A percentile compares a stretch with the other conserved stretches of the same genome.
These are phyloP conservation scores for Microtus pennsylvanicus DNA, from an alignment of 2,113 vertebrate genomes.

Conservation along the genomic window DNA sequence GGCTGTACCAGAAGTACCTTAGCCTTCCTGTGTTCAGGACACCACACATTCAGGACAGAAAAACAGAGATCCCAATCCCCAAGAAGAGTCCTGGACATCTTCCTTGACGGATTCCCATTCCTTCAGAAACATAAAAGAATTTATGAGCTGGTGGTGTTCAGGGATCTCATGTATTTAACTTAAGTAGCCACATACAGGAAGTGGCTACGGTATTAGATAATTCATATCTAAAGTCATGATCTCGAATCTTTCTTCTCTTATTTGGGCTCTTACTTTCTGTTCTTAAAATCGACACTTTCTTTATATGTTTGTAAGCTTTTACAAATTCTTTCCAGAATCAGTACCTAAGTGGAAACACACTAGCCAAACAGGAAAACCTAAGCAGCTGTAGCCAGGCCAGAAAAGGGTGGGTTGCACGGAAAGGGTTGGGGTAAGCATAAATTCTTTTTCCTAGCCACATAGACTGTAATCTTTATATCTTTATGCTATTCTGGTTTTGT, in stretches of 20 bases:
- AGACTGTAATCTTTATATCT: background rate
- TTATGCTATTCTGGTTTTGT: too few species aligned
- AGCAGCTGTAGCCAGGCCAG: background rate
- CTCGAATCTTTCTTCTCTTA: background rate
- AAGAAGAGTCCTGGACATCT: background rate
- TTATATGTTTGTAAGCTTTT: background rate
- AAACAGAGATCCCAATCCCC: background rate
- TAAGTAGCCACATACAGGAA: background rate
- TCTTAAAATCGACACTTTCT: background rate
- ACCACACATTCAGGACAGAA: background rate
- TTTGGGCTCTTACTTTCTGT: background rate
- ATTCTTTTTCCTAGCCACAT: background rate
- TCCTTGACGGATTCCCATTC: background rate
- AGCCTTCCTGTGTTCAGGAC: background rate
- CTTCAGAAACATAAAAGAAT: conserved; percentile 24
- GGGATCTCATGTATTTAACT: background rate
- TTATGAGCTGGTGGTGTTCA: background rate
- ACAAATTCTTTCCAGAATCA: background rate
- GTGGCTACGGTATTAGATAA: background rate
- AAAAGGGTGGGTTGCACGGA: background rate
- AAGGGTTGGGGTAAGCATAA: background rate
- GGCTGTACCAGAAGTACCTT: background rate
- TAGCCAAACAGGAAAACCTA: background rate
- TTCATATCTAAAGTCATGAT: background rate
- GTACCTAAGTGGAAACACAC: background rate